Conservation (phyloP, 2,888 invertebrate species). For the Gastracanthus pulcherrimus region DNA sequence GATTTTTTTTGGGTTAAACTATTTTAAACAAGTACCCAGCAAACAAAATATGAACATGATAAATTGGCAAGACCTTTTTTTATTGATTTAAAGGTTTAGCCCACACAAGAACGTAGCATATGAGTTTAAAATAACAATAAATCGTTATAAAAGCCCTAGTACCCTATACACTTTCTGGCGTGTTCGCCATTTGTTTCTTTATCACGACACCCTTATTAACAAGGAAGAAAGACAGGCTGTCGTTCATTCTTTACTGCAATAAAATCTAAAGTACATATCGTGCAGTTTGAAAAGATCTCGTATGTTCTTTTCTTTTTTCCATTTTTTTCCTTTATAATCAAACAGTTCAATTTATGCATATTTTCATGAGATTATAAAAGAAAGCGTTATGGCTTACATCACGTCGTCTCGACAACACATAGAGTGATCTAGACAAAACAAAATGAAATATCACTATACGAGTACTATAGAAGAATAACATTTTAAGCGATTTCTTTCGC, state of each 20-base stretch:
- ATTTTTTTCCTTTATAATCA: conserved; percentile 52
- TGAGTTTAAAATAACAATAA: conserved; percentile 61
- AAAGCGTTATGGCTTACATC: conserved; percentile 55
- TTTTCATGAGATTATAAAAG: conserved; percentile 56
- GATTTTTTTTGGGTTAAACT: conserved; percentile 58
- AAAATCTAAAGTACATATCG: conserved; percentile 58
- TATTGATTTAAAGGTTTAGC: conserved; percentile 61
- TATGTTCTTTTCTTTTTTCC: conserved; percentile 39
- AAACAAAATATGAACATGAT: conserved; percentile 56
- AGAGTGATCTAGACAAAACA: conserved; percentile 51
- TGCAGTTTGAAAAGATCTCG: conserved; percentile 51
- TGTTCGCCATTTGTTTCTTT: conserved; percentile 51
- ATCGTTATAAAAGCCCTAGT: conserved; percentile 63
- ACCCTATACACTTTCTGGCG: conserved; percentile 61
- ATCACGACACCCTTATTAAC: conserved; percentile 52
- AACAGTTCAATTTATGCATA: conserved; percentile 36
- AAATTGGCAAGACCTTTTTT: conserved; percentile 64
- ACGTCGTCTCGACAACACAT: conserved; percentile 45
- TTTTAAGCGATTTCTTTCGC: conserved; percentile 37
- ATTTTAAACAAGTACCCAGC: conserved; percentile 58
- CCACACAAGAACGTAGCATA: conserved; percentile 63
- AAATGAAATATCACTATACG: conserved; percentile 58
- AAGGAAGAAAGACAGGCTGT: conserved; percentile 52
- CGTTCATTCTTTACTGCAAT: conserved; percentile 52
- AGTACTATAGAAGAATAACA: conserved; percentile 56